phyloP scores from a whole-genome alignment of 1,140 invertebrate species.

The Dinothrombium tinctorium region DNA sequence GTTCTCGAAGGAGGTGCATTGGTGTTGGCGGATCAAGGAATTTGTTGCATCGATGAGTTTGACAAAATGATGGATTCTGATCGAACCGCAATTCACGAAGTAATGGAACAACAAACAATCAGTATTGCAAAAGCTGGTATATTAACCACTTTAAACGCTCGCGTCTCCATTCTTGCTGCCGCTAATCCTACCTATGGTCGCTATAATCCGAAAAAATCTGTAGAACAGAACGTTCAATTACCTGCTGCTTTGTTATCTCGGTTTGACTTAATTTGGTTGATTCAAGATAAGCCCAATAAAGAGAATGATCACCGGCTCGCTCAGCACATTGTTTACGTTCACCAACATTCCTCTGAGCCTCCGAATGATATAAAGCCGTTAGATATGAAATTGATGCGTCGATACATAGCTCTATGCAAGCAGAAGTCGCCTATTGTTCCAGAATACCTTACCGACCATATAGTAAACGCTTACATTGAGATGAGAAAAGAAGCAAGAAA shows the following conservation, averaged over 20 bases:
- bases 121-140: constrained; percentile 99
- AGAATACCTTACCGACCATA: constrained; percentile 57
- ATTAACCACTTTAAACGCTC: constrained; percentile 86
- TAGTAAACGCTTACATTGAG: constrained; percentile 83
- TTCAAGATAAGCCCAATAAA: constrained; percentile 76
- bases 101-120: constrained; percentile 99
- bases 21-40: constrained; percentile 83
- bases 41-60: constrained; percentile 99
- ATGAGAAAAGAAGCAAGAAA: constrained; percentile 75
- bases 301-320: constrained; percentile 84
- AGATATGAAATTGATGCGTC: constrained; percentile 78
- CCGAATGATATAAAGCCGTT: constrained; percentile 43
- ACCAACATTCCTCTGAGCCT: constrained; percentile 70
- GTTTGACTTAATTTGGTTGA: constrained; percentile 93
- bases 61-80: constrained; percentile 97
- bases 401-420: constrained; percentile 78
- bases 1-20: constrained; percentile 91
- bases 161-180: constrained; percentile 89
- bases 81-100: constrained; percentile 93
- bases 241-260: constrained; percentile 92
- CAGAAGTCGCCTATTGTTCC: constrained; percentile 66
- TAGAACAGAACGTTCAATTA: constrained; percentile 93
- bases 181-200: constrained; percentile 96
- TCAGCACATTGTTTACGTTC: constrained; percentile 93
- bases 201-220: constrained; percentile 79